These are phyloP conservation scores for Mesocentrotus franciscanus DNA, from an alignment of 53 echinoderm and acorn worm species.

Conservation along the genomic window DNA sequence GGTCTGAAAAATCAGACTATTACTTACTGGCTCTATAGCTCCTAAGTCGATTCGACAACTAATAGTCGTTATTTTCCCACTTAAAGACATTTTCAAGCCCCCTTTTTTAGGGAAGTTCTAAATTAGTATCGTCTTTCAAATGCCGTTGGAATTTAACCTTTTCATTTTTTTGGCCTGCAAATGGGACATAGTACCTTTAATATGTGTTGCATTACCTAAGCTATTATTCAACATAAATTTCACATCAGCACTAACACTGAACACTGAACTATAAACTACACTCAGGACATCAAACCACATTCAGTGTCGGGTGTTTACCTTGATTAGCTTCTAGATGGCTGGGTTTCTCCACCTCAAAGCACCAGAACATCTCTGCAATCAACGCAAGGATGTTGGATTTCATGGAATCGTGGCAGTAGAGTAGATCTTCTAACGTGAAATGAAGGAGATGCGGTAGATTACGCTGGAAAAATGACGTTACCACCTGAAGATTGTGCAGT, in stretches of 20 bases:
- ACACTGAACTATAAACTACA: neutral
- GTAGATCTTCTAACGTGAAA: conserved; percentile 89
- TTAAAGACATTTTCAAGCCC: no score
- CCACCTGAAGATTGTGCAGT: conserved; percentile 88
- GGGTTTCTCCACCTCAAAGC: conserved; percentile 84
- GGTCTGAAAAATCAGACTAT: no score
- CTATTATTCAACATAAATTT: no score
- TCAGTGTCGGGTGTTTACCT: conserved; percentile 14
- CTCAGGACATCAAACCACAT: neutral
- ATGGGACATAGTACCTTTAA: no score
- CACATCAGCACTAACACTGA: neutral
- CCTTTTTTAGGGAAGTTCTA: no score
- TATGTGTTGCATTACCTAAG: no score
- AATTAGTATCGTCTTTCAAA: no score
- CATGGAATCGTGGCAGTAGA: conserved; percentile 82
- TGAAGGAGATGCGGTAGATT: conserved; percentile 75
- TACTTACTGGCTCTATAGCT: no score
- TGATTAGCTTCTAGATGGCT: conserved; percentile 72
- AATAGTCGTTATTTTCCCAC: no score
- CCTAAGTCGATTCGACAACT: no score
- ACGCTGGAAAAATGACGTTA: conserved; percentile 78
- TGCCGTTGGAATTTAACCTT: no score
- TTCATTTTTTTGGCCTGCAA: no score
- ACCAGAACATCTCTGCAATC: conserved; percentile 82
- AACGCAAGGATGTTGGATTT: conserved; percentile 87